Evolutionary conservation across 2,113 vertebrate genomes (phyloP), one percentile per base, ranked within the genome.

Genomic region (Poeciliopsis turrubarensis): DNA sequence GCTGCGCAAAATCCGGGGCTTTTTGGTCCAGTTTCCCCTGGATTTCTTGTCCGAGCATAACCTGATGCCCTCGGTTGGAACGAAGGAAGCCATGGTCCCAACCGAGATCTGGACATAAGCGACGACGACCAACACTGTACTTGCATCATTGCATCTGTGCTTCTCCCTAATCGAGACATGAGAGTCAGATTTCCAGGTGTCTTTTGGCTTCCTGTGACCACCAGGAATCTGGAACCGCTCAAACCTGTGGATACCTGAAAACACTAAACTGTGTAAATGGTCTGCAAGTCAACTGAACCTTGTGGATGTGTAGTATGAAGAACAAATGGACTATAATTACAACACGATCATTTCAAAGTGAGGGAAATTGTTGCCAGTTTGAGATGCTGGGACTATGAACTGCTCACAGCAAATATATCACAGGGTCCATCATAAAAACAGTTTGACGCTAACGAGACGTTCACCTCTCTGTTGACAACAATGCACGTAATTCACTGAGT

Each of bases 11-110:
- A 99, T 98, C 73, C 95, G 95, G 44, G 98, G 98, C 2, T 99
- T 99, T 93, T 91, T 99, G 84, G 97, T 99, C 27, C 98, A 99
- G 84, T 98, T 99, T 80, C 97, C 98, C n/a, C 95, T 99, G 72
- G 95, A 96, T 73, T 99, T 99, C 89, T 93, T 99, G 87, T 95
- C 96, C 61, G 97, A 97, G 86, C 95, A 99, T 72, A 95, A 95
- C 89, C 95, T 99, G 67, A 95, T 99, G 89, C 98, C 98, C n/a
- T 96, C 98, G 0, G 96, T 99, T 0, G 97, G 97, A 75, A 96
- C 96, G 11, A 99, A 98, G 87, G 98, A 99, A 89, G 92, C 95
- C 85, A 99, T 99, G 82, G 97, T 97, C 61, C 98, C 98, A 4
- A 98, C 95, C 77, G 98, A 99, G 87, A 95, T 97, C 81, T 99